phyloP scores from a whole-genome alignment of 2,113 vertebrate genomes.

The Melanocharis versteri region DNA sequence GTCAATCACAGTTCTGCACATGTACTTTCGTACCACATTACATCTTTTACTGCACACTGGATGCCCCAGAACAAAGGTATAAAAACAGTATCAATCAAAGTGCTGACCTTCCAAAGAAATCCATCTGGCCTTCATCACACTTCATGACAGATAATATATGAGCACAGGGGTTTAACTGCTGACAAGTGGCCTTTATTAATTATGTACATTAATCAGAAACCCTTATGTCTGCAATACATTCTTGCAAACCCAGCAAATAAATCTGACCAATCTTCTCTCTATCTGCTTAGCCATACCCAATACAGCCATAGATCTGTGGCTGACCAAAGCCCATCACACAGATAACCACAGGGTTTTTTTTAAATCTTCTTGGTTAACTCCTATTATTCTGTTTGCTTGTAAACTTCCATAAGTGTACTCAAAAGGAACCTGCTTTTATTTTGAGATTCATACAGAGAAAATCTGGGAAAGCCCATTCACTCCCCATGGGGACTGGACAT shows the following conservation, averaged over 20 bases:
- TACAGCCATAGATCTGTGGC: rapidly evolving
- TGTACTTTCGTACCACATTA: background rate
- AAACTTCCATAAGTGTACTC: background rate
- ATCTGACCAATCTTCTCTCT: background rate
- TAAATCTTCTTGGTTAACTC: background rate
- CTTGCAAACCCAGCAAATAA: background rate
- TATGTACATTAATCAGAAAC: background rate
- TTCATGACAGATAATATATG: background rate
- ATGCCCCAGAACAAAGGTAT: background rate
- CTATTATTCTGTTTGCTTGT: background rate
- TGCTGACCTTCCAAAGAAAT: background rate
- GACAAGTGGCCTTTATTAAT: background rate
- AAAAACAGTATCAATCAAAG: background rate
- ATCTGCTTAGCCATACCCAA: background rate
- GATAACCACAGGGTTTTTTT: background rate
- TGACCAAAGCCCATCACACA: background rate
- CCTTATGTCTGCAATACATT: background rate
- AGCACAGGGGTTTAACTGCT: background rate
- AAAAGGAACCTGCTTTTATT: background rate
- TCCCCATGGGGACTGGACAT: background rate
- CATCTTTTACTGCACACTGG: background rate
- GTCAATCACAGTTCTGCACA: background rate
- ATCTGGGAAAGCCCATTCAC: background rate
- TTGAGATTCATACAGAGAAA: background rate
- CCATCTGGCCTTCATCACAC: background rate